These are phyloP conservation scores for Cremastinae sp. DNA, from an alignment of 2,888 invertebrate species.

Conservation along the genomic window DNA sequence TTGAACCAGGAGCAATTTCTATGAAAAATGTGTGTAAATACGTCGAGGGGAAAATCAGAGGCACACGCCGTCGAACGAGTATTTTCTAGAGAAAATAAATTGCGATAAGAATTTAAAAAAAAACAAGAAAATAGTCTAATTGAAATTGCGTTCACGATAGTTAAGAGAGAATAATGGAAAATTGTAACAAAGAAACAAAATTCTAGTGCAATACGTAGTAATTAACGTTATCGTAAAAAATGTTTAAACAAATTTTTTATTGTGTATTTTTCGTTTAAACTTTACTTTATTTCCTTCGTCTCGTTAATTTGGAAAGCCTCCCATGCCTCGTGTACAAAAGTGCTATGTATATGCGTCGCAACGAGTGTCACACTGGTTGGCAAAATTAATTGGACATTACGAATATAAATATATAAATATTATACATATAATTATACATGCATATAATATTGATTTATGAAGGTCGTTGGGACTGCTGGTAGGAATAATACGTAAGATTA, in stretches of 20 bases:
- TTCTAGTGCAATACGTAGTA: constrained; percentile 79
- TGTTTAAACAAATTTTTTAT: constrained; percentile 62
- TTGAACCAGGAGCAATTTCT: constrained; percentile 72
- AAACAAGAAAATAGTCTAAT: constrained; percentile 54
- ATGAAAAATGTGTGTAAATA: constrained; percentile 73
- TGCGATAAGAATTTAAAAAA: background rate
- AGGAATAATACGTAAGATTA: constrained; percentile 44
- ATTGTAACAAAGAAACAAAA: constrained; percentile 55
- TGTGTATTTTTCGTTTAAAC: constrained; percentile 53
- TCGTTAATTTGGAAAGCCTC: constrained; percentile 55
- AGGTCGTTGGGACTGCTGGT: constrained; percentile 38
- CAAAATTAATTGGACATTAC: constrained; percentile 43
- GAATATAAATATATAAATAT: constrained; percentile 40
- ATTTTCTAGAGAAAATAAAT: constrained; percentile 60
- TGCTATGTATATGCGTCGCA: constrained; percentile 27
- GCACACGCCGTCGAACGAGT: constrained; percentile 49
- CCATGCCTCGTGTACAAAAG: constrained; percentile 36
- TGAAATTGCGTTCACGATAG: constrained; percentile 49
- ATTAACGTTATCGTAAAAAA: constrained; percentile 67
- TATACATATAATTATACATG: constrained; percentile 37
- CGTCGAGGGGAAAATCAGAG: constrained; percentile 21
- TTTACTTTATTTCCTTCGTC: constrained; percentile 49
- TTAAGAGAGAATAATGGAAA: constrained; percentile 28
- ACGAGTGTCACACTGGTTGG: constrained; percentile 27
- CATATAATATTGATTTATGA: constrained; percentile 29